Evolutionary conservation across 2,113 vertebrate species (phyloP).

Genomic region (Parotia lawesii): DNA sequence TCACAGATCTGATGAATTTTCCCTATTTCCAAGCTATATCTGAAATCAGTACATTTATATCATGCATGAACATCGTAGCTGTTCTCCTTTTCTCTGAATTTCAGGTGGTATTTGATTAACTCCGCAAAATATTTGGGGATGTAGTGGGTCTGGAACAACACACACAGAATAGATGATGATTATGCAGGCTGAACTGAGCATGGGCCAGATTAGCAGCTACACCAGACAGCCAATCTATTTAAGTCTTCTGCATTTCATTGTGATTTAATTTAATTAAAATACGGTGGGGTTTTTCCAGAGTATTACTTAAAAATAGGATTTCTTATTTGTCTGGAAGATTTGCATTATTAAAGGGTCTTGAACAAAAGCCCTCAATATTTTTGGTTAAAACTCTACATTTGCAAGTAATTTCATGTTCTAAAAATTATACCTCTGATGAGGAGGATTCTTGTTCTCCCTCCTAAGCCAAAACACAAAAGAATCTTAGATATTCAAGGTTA

Average conservation of each 20-base stretch:
- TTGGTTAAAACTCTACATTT: neutral
- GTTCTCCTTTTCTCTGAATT: neutral
- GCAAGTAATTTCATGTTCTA: neutral
- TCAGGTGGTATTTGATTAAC: neutral
- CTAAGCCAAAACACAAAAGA: neutral
- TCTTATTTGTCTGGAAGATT: neutral
- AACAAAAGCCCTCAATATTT: neutral
- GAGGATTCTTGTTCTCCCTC: neutral
- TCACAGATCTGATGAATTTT: neutral
- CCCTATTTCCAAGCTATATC: neutral
- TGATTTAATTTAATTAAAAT: constrained; percentile 37
- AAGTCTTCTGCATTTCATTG: constrained; percentile 3
- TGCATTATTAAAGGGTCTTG: neutral
- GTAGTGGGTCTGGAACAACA: neutral
- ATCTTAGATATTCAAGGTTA: neutral
- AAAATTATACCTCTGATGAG: neutral
- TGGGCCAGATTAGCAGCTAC: constrained; percentile 9
- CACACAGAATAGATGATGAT: neutral
- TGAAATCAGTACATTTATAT: neutral
- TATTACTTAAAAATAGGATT: neutral
- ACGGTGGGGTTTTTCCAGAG: neutral
- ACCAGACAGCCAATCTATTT: neutral
- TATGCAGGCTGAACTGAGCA: neutral
- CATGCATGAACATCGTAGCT: neutral
- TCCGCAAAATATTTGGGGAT: neutral